Percentiles rank a stretch among this genome's conserved stretches.
phyloP scores from a whole-genome alignment of 1,140 invertebrate genomes.

The Frieseomelitta varia region DNA sequence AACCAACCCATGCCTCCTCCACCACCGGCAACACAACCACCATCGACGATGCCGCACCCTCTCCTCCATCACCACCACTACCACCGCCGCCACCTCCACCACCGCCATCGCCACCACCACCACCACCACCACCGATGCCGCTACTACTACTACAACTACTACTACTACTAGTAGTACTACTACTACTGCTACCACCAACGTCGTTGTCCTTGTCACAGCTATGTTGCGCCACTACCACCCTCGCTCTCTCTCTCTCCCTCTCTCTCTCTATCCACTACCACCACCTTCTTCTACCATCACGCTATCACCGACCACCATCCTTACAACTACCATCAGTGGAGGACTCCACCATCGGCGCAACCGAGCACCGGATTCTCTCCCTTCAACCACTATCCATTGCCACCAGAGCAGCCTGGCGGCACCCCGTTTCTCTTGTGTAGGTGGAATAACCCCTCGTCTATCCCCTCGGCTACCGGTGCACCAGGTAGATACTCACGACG shows the following conservation, averaged over 20 bases:
- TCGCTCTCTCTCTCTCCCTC: too few relatives aligned
- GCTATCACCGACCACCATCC: constrained; percentile 43
- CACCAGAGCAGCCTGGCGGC: constrained; percentile 46
- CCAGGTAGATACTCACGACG: constrained; percentile 68
- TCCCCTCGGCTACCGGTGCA: constrained; percentile 56
- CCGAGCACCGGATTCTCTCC: constrained; percentile 46
- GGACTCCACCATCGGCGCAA: constrained; percentile 16
- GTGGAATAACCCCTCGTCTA: constrained; percentile 41
- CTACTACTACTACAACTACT: constrained; percentile 48
- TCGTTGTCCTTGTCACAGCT: constrained; percentile 33
- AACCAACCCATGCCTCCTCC: constrained; percentile 67
- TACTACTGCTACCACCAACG: constrained; percentile 44
- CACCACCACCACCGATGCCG: constrained; percentile 48
- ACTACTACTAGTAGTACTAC: constrained; percentile 53
- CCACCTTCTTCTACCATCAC: constrained; percentile 58
- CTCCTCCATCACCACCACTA: constrained; percentile 49
- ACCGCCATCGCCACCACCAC: constrained; percentile 11
- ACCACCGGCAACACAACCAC: constrained; percentile 59
- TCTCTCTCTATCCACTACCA: constrained; percentile 26
- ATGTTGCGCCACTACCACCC: constrained; percentile 57
- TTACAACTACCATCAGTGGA: constrained; percentile 27
- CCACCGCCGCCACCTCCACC: constrained; percentile 26
- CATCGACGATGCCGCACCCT: constrained; percentile 51
- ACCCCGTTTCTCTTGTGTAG: constrained; percentile 46
- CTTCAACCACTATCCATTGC: constrained; percentile 67